Base-by-base conservation (phyloP, 1,140 invertebrate species). In the Venustaconcha ellipsiformis region DNA sequence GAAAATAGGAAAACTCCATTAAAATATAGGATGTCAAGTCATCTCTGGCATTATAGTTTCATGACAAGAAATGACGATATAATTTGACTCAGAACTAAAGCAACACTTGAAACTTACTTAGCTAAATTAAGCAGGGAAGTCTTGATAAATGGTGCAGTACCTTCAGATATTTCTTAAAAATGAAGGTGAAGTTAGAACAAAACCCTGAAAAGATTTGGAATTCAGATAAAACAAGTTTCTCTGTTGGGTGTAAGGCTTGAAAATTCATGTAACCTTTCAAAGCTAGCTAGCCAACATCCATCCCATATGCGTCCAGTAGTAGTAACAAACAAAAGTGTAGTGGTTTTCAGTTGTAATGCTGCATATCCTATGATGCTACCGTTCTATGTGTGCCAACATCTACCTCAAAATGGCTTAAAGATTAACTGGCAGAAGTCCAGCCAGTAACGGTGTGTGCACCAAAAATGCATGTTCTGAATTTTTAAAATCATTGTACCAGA, bases 311-410 rank as follows among this genome's bases (percentile, higher is more conserved):
- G 59, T 56, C 65, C 2, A 65, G 65, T 13, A 20, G 20, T 20
- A 56, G 37, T 6, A 68, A 66, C 5, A 80, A 76, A 60, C 18
- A 73, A 20, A 23, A 70, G 26, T 55, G 73, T 18, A 30, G 70
- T 71, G 14, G 70, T 80, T 70, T 77, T 72, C 65, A 73, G 70
- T 74, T 74, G 55, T 15, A 70, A 59, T 74, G 78, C 74, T 17
- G n/a, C n/a, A 60, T 70, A 74, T n/a, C 18, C 58, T 18, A 73
- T 80, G 57, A 76, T 66, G 64, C 70, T 70, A 48, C 78, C 74
- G 48, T 76, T 65, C 60, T 76, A 65, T 63, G 74, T 76, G 17
- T 76, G 69, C 55, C 74, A 70, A 48, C 60, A 56, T 55, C 72
- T 68, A 20, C 67, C 60, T 17, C 68, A 72, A 48, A 74, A 14